Conservation (phyloP, 2,888 invertebrate species). For the Monopis laevigella region DNA sequence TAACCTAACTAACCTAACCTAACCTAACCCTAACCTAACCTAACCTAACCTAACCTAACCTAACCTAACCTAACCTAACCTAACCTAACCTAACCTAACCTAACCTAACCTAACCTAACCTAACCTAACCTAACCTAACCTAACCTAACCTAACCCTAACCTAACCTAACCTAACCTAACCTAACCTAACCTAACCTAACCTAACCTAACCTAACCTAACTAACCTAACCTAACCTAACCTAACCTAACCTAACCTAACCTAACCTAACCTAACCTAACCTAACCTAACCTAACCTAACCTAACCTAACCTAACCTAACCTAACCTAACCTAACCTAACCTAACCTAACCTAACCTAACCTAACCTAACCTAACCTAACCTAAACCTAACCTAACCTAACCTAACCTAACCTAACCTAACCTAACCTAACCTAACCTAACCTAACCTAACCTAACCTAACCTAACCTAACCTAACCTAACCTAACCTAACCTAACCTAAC, state of each 20-base stretch:
- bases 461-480: neutral
- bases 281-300: slow-evolving; percentile 12
- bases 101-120: slow-evolving; percentile 10
- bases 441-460: slow-evolving; percentile 11
- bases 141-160: slow-evolving; percentile 14
- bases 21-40: slow-evolving; percentile 8
- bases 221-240: slow-evolving; percentile 9
- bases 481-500: slow-evolving; percentile 12
- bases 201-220: slow-evolving; percentile 6
- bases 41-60: slow-evolving; percentile 11
- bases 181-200: slow-evolving; percentile 12
- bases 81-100: slow-evolving; percentile 5
- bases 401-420: slow-evolving; percentile 17
- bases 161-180: slow-evolving; percentile 12
- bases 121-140: slow-evolving; percentile 15
- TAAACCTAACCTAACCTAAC: slow-evolving; percentile 15
- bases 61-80: slow-evolving; percentile 16
- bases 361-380: slow-evolving; percentile 12
- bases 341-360: slow-evolving; percentile 12
- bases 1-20: slow-evolving; percentile 6
- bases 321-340: slow-evolving; percentile 11
- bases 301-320: slow-evolving; percentile 9
- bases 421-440: slow-evolving; percentile 11
- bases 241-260: slow-evolving; percentile 12
- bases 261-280: slow-evolving; percentile 14